phyloP scores from a whole-genome alignment of 2,888 invertebrate genomes.

The Gastrophysa polygoni region DNA sequence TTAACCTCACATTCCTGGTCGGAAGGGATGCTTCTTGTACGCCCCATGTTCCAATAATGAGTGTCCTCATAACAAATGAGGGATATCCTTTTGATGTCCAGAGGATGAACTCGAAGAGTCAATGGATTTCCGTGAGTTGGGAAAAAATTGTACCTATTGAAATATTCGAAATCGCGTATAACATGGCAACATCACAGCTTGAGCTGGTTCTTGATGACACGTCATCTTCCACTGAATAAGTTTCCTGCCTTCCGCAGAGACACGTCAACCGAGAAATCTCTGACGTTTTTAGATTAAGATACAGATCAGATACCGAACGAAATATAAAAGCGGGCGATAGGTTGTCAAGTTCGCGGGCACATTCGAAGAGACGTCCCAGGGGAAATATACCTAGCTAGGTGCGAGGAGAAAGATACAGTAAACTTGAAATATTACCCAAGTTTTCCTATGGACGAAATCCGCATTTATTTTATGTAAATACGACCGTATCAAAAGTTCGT shows the following conservation, averaged over 20 bases:
- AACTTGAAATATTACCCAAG: conserved; percentile 60
- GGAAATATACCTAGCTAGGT: conserved; percentile 56
- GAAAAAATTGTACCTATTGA: too few species aligned
- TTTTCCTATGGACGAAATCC: conserved; percentile 60
- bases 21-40: too few species aligned
- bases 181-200: too few species aligned
- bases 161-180: too few species aligned
- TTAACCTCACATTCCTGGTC: too few species aligned
- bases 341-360: conserved; percentile 43
- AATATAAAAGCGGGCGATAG: conserved; percentile 48
- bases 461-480: conserved; percentile 62
- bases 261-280: background rate
- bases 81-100: too few species aligned
- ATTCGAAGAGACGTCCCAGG: conserved; percentile 46
- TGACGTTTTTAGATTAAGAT: conserved; percentile 54
- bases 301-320: conserved; percentile 48
- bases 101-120: too few species aligned
- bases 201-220: too few species aligned
- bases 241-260: background rate
- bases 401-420: conserved; percentile 47
- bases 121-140: too few species aligned
- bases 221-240: background rate
- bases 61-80: too few species aligned
- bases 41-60: too few species aligned
- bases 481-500: conserved; percentile 59